Evolutionary conservation across 2,888 invertebrate species (phyloP).

Genomic region (Phymatocera aterrima): DNA sequence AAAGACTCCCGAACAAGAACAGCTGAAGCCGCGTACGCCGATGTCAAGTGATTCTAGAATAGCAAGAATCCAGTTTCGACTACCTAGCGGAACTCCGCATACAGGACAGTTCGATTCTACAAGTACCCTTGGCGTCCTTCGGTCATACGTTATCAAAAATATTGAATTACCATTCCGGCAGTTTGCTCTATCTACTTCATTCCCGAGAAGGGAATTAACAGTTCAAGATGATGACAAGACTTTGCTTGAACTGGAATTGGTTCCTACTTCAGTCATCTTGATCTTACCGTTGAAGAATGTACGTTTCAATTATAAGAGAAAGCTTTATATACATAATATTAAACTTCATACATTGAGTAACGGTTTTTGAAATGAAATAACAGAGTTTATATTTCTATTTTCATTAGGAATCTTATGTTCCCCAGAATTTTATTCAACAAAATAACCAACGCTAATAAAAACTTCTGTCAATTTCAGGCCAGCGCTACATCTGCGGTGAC

Average conservation of each 20-base stretch:
- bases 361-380: not conserved
- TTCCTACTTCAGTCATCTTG: conserved; percentile 86
- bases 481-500: conserved; percentile 63
- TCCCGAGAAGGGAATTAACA: conserved; percentile 84
- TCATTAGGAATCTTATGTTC: not conserved
- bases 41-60: conserved; percentile 71
- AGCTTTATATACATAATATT: no score
- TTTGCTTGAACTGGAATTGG: conserved; percentile 82
- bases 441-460: not conserved
- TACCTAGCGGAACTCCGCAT: conserved; percentile 88
- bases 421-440: not conserved
- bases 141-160: conserved; percentile 77
- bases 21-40: conserved; percentile 45
- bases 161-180: conserved; percentile 76
- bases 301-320: no score
- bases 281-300: conserved; percentile 80
- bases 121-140: conserved; percentile 79
- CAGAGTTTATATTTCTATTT: not conserved
- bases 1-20: conserved; percentile 46
- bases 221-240: conserved; percentile 76
- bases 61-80: conserved; percentile 89
- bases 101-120: conserved; percentile 85
- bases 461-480: conserved; percentile 56
- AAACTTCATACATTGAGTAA: not conserved
- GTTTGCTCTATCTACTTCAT: conserved; percentile 86